These are phyloP conservation scores for Octopus sinensis DNA, from an alignment of 1,140 invertebrate species.

Conservation along the genomic window DNA sequence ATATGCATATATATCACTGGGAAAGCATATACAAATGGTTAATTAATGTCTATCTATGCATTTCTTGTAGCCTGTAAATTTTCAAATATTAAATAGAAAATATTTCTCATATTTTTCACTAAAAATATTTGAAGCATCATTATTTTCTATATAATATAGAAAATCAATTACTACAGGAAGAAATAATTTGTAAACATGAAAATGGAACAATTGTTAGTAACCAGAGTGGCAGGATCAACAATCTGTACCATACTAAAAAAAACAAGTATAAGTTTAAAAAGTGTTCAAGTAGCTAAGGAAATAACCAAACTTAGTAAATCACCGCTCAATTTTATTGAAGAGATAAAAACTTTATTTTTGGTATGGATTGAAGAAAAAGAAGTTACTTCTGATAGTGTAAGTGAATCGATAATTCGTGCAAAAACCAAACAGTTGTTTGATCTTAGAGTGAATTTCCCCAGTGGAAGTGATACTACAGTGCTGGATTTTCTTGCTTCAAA, in stretches of 20 bases:
- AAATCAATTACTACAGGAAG: background rate
- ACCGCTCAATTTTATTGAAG: background rate
- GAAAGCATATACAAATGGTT: background rate
- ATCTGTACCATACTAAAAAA: background rate
- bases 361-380: background rate
- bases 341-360: background rate
- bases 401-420: background rate
- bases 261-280: background rate
- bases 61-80: background rate
- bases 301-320: background rate
- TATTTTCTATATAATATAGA: background rate
- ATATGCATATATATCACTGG: too few species aligned
- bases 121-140: background rate
- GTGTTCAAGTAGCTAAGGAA: background rate
- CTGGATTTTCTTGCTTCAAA: background rate
- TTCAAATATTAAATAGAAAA: background rate
- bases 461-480: background rate
- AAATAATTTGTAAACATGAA: constrained; percentile 1
- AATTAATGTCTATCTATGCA: background rate
- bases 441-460: background rate
- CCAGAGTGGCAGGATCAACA: background rate
- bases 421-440: background rate
- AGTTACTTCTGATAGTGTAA: background rate
- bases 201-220: background rate
- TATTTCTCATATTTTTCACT: background rate